Conservation (phyloP, 2,113 vertebrate species). For the Prunella himalayana region DNA sequence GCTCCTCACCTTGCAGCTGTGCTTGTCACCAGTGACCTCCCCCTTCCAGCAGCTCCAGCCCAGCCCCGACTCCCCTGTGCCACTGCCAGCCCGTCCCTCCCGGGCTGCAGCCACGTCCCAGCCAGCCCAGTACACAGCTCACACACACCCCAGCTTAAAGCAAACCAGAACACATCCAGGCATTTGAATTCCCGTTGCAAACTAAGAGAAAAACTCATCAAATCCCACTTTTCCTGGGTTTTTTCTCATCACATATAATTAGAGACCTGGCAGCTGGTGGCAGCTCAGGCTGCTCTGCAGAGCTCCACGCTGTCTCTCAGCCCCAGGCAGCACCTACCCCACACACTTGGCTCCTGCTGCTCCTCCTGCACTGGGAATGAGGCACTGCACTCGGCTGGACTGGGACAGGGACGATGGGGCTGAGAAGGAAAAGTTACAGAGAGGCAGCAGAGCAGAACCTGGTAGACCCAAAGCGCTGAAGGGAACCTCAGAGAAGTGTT, state of each 20-base stretch:
- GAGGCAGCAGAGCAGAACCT: neutral
- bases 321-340: neutral
- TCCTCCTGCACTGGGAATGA: rapidly evolving
- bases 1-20: too few relatives aligned
- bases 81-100: neutral
- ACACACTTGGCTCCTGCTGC: rapidly evolving
- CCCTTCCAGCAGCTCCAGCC: rapidly evolving
- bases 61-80: neutral
- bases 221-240: rapidly evolving
- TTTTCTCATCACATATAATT: neutral
- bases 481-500: neutral
- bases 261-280: neutral
- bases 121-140: rapidly evolving
- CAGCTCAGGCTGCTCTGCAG: neutral
- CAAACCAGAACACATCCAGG: neutral
- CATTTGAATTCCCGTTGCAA: neutral
- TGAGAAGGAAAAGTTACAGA: neutral
- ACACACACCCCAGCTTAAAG: neutral
- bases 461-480: rapidly evolving
- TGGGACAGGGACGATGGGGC: rapidly evolving
- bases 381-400: rapidly evolving
- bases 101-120: neutral
- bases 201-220: neutral
- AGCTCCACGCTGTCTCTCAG: rapidly evolving
- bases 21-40: neutral